Evolutionary conservation across 2,113 vertebrate species (phyloP), one percentile per base, ranked within the genome.

Genomic region (Henicopernis longicauda): DNA sequence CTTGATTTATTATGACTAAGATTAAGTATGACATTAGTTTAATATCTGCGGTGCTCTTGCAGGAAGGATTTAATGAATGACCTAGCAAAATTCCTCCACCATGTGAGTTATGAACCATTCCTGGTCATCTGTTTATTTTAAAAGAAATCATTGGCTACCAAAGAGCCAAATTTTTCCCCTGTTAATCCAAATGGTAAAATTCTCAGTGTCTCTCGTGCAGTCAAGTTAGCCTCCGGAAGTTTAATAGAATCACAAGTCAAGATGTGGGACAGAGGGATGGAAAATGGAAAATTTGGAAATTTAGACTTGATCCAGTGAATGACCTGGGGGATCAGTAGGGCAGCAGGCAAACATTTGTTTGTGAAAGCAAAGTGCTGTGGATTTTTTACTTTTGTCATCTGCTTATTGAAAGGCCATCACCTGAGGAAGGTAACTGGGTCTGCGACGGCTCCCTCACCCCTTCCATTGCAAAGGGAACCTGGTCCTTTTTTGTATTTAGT

Each of bases 361-460:
- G 26, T 62, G 65, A 86, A 90, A 73, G 22, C 11, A 45, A 80
- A 88, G 21, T 45, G 42, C 11, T 0, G 1, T 62, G 52, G 52
- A 54, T 10, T 18, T 57, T 81, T 77, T 26, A 58, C 42, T 72
- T 89, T 72, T 7, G 18, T 91, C 2, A 1, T 26, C 57, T 77
- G 21, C 38, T 85, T 66, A 38, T 59, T 23, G 17, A 32, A 79
- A 90, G 47, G 21, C 20, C 36, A 32, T 76, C 54, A 87, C 25
- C n/a, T 85, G 74, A 82, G 49, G 20, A 63, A 34, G 44, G n/a
- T 81, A 65, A 34, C 25, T 26, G n/a, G 31, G 20, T 62, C 25
- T 87, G 47, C 0, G 0, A 26, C 0, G 2, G 12, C 14, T 85
- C 38, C 14, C 9, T 79, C 14, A 5, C 3, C 11, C 21, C 78